Percentiles rank a stretch among this genome's conserved stretches.
Evolutionary conservation across 2,888 invertebrate species (phyloP).

Genomic region (Brenthis daphne): DNA sequence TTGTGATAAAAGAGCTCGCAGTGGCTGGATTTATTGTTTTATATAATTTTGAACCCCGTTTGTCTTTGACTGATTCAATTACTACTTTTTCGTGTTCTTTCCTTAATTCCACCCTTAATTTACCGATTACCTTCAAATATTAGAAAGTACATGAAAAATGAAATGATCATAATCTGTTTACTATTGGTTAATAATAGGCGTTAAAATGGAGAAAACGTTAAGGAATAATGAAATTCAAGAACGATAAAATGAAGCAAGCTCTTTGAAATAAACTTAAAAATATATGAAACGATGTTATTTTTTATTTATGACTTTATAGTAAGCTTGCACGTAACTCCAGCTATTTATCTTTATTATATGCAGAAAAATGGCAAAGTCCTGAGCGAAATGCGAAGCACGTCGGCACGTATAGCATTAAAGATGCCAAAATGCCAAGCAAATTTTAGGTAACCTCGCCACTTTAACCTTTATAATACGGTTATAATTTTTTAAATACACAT

Average conservation of each 20-base stretch:
- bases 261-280: constrained; percentile 6
- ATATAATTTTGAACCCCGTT: no score
- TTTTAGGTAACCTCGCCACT: constrained; percentile 16
- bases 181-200: no score
- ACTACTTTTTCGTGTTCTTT: no score
- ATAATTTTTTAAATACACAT: not conserved
- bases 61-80: no score
- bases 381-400: constrained; percentile 29
- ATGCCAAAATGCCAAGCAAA: constrained; percentile 23
- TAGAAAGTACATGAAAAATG: no score
- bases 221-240: not conserved
- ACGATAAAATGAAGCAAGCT: not conserved
- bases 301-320: constrained; percentile 25
- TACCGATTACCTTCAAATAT: no score
- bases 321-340: constrained; percentile 24
- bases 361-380: constrained; percentile 25
- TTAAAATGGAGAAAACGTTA: no score
- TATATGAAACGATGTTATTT: constrained; percentile 10
- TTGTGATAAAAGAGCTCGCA: no score
- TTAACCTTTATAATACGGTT: constrained; percentile 10
- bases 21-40: no score
- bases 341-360: constrained; percentile 32
- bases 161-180: no score
- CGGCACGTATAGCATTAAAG: constrained; percentile 27
- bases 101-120: no score